Evolutionary conservation across 92 coral and sea anemone genomes (phyloP).

Genomic region (Anthopleura xanthogrammica): DNA sequence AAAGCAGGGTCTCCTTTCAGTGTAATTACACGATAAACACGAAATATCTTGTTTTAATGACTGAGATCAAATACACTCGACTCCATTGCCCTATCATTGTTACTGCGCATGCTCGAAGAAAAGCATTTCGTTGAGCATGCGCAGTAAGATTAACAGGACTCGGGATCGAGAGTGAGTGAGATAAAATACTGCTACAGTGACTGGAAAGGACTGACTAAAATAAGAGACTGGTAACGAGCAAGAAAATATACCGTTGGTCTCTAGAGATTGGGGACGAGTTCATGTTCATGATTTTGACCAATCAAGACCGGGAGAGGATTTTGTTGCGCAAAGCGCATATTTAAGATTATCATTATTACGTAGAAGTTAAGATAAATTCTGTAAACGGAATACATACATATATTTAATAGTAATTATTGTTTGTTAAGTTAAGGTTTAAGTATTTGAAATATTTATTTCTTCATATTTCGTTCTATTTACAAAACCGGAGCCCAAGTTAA

Average conservation of each 20-base stretch:
- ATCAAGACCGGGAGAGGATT: neutral
- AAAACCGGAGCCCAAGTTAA: neutral
- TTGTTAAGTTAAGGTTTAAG: neutral
- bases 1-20: no score
- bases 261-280: slow-evolving; percentile 1
- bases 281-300: neutral
- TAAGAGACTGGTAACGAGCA: neutral
- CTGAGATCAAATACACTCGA: no score
- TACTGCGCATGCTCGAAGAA: no score
- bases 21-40: no score
- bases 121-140: neutral
- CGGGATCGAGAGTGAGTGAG: no score
- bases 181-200: no score
- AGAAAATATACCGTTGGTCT: neutral
- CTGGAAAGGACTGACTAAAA: neutral
- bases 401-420: neutral
- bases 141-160: neutral
- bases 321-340: neutral
- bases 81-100: no score
- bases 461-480: neutral
- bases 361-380: neutral
- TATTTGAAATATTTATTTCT: neutral
- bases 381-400: neutral
- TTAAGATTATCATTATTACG: neutral
- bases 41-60: no score